Conservation (phyloP, 2,113 vertebrate genomes). For the Cynoglossus semilaevis region DNA sequence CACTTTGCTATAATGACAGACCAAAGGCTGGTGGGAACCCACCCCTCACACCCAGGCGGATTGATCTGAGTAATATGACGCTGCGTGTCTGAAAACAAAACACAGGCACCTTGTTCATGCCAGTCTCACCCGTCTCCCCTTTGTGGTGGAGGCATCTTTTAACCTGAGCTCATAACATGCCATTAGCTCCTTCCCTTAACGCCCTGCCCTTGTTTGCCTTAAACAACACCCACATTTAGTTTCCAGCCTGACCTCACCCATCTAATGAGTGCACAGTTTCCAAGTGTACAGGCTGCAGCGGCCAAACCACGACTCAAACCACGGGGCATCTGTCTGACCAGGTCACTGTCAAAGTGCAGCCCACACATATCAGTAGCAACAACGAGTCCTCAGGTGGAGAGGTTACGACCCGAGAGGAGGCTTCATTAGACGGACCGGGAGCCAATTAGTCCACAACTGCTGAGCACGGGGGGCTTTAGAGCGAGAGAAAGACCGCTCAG, state of each 20-base stretch:
- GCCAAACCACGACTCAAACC: conserved; percentile 1
- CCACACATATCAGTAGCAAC: conserved; percentile 45
- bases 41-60: conserved; percentile 37
- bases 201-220: conserved; percentile 48
- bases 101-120: conserved; percentile 23
- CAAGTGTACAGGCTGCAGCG: conserved; percentile 9
- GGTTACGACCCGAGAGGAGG: conserved; percentile 52
- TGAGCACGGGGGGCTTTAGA: conserved; percentile 30
- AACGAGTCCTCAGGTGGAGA: conserved; percentile 53
- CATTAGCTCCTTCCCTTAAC: conserved; percentile 33
- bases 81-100: conserved; percentile 55
- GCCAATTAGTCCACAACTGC: conserved; percentile 61
- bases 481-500: conserved; percentile 30
- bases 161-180: conserved; percentile 41
- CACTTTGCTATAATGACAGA: conserved; percentile 56
- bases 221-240: conserved; percentile 21
- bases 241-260: conserved; percentile 30
- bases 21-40: conserved; percentile 40
- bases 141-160: conserved; percentile 41
- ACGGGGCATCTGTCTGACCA: conserved; percentile 24
- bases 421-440: conserved; percentile 60
- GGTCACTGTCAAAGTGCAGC: conserved; percentile 43
- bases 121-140: conserved; percentile 14
- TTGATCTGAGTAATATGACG: conserved; percentile 60
- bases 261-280: conserved; percentile 14